These are phyloP conservation scores for Orthonevra nobilis DNA, from an alignment of 2,888 invertebrate genomes.

Conservation along the genomic window DNA sequence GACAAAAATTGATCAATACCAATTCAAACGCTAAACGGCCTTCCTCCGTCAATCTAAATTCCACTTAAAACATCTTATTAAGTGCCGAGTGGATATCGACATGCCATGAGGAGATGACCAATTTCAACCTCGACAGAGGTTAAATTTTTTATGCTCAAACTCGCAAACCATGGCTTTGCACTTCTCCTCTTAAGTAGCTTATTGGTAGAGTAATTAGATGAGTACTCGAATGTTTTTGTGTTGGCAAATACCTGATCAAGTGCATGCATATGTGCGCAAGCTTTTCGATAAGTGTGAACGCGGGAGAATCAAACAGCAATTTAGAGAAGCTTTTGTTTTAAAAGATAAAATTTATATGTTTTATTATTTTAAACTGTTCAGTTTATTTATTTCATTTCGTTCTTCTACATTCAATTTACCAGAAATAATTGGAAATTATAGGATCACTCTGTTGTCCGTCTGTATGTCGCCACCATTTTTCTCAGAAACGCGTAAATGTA, in stretches of 20 bases:
- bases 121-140: background rate
- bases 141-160: background rate
- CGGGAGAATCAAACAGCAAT: too few species aligned
- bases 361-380: too few species aligned
- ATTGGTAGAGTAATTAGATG: background rate
- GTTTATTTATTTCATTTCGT: too few species aligned
- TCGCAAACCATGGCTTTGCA: background rate
- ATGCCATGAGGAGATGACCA: background rate
- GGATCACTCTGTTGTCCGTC: too few species aligned
- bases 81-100: background rate
- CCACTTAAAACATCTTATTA: background rate
- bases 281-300: too few species aligned
- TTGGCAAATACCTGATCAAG: background rate
- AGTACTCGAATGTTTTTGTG: background rate
- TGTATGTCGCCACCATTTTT: too few species aligned
- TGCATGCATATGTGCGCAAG: background rate
- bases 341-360: too few species aligned
- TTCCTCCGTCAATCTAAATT: slow-evolving; percentile 1
- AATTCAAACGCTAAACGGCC: background rate
- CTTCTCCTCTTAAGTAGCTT: slow-evolving; percentile 7
- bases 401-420: too few species aligned
- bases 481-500: too few species aligned
- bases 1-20: too few species aligned
- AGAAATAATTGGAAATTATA: too few species aligned
- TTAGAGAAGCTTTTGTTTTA: too few species aligned